Conservation (phyloP, 2,888 invertebrate genomes). For the Eupithecia vulgata region DNA sequence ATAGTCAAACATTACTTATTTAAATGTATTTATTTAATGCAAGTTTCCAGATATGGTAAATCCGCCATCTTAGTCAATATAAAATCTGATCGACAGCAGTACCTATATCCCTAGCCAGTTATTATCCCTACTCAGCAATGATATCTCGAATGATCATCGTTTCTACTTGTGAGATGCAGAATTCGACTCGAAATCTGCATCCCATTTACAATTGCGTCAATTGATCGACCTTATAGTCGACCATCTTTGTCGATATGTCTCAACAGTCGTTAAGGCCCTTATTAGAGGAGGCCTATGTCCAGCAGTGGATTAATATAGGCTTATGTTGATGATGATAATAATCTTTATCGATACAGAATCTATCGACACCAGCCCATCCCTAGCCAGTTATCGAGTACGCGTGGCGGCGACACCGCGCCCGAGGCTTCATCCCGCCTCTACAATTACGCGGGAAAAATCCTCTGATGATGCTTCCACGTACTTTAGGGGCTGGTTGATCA, state of each 20-base stretch:
- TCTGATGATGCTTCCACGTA: slow-evolving; percentile 10
- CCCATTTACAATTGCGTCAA: no score
- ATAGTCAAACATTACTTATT: no score
- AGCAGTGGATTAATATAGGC: no score
- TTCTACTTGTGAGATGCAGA: no score
- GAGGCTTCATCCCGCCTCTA: slow-evolving; percentile 48
- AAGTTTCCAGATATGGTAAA: neutral
- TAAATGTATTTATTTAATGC: no score
- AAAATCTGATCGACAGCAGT: neutral
- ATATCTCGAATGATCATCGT: no score
- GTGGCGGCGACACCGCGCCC: slow-evolving; percentile 36
- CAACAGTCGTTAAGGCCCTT: no score
- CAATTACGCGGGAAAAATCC: slow-evolving; percentile 53
- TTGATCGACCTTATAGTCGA: no score
- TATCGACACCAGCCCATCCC: slow-evolving; percentile 44
- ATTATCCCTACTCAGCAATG: neutral
- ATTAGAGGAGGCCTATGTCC: no score
- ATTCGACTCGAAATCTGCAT: no score
- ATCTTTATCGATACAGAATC: neutral
- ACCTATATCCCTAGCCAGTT: neutral
- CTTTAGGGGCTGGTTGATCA: neutral
- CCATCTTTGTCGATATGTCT: no score
- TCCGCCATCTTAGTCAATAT: neutral
- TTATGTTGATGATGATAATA: no score
- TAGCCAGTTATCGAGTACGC: slow-evolving; percentile 52